These are phyloP conservation scores for Limenitis camilla DNA, from an alignment of 2,888 invertebrate genomes.

Conservation along the genomic window DNA sequence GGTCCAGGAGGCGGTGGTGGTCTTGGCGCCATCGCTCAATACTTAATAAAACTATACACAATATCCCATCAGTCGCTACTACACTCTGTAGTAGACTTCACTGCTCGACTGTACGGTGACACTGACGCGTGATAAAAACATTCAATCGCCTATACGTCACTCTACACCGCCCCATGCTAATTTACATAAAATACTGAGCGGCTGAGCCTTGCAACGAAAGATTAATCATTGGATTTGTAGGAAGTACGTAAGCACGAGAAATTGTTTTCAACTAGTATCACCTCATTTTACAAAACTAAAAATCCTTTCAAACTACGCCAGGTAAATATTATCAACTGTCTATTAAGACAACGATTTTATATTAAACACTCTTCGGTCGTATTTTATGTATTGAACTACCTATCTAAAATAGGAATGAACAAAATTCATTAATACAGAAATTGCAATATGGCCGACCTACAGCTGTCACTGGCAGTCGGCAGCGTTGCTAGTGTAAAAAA, in stretches of 20 bases:
- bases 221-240: constrained; percentile 51
- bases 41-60: constrained; percentile 28
- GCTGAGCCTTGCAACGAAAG: constrained; percentile 63
- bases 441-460: constrained; percentile 56
- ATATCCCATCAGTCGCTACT: constrained; percentile 26
- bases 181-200: constrained; percentile 62
- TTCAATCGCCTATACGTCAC: constrained; percentile 47
- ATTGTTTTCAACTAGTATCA: constrained; percentile 53
- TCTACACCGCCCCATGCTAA: constrained; percentile 52
- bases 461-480: constrained; percentile 42
- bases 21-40: constrained; percentile 52
- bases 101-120: constrained; percentile 35
- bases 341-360: constrained; percentile 4
- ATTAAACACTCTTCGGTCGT: not conserved
- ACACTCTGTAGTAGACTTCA: constrained; percentile 30
- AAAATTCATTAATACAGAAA: constrained; percentile 38
- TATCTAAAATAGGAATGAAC: constrained; percentile 27
- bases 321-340: not conserved
- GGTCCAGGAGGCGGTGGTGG: constrained; percentile 76
- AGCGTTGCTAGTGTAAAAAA: constrained; percentile 28
- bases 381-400: constrained; percentile 9
- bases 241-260: constrained; percentile 65
- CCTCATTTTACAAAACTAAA: constrained; percentile 31
- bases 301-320: not conserved
- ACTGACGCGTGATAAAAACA: constrained; percentile 51